Evolutionary conservation across 1,140 invertebrate species (phyloP), one percentile per base, ranked within the genome.

Genomic region (Drosophila varians): DNA sequence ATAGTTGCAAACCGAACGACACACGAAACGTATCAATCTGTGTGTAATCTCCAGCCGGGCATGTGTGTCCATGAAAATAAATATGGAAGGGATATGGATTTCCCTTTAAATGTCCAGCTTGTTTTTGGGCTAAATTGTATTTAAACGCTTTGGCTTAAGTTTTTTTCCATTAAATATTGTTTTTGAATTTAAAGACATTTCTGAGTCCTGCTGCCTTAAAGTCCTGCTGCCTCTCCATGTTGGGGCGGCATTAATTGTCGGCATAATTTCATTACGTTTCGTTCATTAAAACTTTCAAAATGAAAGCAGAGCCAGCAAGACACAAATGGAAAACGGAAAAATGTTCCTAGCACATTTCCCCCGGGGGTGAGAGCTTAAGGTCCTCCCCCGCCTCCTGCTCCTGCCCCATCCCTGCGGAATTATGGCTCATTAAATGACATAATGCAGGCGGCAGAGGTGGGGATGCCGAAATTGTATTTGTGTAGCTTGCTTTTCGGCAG

Each of bases 341-440:
- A 56, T 65, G 26, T 45, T 34, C 16, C 38, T 38, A 6, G 21
- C 38, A 51, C 54, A 79, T 56, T 61, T 84, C 75, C 60, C 60
- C 19, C 5, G 54, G 60, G 53, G 54, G 52, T 11, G 47, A 11
- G 56, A 42, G 21, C 42, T 66, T 66, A 26, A 43, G 58, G 36
- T 26, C 0, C 51, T 3, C 8, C 23, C 7, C 7, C 8, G 7
- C 28, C 28, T 11, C 6, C 26, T 6, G 1, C 26, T 28, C 26
- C 9, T 31, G 28, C 28, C 28, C 28, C 28, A 31, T 68, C 77
- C 12, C 16, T 62, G 28, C 9, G 79, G 72, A 84, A 84, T 80
- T 86, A 79, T 86, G 80, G 80, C 80, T 86, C 66, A 84, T 84
- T 80, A 86, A 84, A 69, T 86, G 65, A 86, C 76, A 84, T 79